Percentiles rank a stretch among this genome's conserved stretches.
phyloP scores from a whole-genome alignment of 2,797 vertebrate species.

The Ctenosaura bakeri region DNA sequence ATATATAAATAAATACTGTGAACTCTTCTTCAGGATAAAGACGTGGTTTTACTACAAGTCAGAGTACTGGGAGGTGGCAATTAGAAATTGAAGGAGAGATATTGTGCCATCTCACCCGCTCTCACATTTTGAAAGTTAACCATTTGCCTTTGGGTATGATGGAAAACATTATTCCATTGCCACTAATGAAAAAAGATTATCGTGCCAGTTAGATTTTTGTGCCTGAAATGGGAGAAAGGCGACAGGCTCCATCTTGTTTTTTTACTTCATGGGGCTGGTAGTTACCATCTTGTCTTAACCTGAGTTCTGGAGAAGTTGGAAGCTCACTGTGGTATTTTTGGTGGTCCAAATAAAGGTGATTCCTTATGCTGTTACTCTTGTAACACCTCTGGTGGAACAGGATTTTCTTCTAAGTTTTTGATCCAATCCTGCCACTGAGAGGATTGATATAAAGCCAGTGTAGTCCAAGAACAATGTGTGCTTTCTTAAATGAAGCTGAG shows the following conservation, averaged over 20 bases:
- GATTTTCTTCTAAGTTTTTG: neutral
- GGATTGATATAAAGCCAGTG: neutral
- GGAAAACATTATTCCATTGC: neutral
- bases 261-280: neutral
- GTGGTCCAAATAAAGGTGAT: neutral
- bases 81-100: neutral
- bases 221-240: neutral
- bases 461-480: neutral
- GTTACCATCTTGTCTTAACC: neutral
- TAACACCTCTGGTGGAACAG: neutral
- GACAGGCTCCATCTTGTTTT: neutral
- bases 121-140: neutral
- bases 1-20: neutral
- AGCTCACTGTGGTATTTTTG: neutral
- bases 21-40: neutral
- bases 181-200: neutral
- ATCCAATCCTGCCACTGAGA: neutral
- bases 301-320: neutral
- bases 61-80: neutral
- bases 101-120: neutral
- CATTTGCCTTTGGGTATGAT: neutral
- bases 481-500: neutral
- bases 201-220: neutral
- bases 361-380: neutral
- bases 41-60: neutral